Evolutionary conservation across 2,797 vertebrate species (phyloP), one percentile per base, ranked within the genome.

Genomic region (Sebastes vulpes): DNA sequence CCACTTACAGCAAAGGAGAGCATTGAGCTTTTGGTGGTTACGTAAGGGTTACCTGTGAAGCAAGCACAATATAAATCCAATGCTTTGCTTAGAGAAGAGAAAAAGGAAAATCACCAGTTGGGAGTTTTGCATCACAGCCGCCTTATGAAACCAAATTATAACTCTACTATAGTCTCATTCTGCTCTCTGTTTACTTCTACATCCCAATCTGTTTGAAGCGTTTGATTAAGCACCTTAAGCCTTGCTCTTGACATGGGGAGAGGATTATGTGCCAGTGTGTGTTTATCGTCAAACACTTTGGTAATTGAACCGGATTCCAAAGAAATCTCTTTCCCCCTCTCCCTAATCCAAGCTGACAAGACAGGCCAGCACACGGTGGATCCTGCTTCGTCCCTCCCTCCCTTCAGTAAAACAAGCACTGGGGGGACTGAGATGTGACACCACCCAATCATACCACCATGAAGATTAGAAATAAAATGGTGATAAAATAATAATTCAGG

Each of bases 251-350:
- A 65, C 70, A 59, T 2, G 2, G 18, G 18, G 7, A 56, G 60
- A 79, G 48, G 65, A 67, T 79, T 68, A 64, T 26, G 11, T 28
- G 16, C 1, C 5, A 35, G 31, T 25, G 25, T 31, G 50, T 66
- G 42, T 77, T 42, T 46, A 69, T 63, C 1, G 12, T 65, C 6
- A 31, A 14, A 72, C 58, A 25, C 65, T 72, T 71, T 66, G 12
- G 52, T 59, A 65, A 83, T 35, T 78, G 57, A 56, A 57, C 20
- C 0, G 14, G 18, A 76, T 77, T 84, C 38, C 63, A 38, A 61
- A 25, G 35, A 77, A 52, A 69, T 58, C 9, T 3, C 20, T 65
- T 28, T 42, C 48, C 53, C 35, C n/a, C 11, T 25, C 18, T 31
- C 16, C 8, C 29, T 69, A 70, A 78, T 81, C 58, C 52, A 46